Conservation (phyloP, 2,797 vertebrate genomes). For the Lagocephalus sceleratus region DNA sequence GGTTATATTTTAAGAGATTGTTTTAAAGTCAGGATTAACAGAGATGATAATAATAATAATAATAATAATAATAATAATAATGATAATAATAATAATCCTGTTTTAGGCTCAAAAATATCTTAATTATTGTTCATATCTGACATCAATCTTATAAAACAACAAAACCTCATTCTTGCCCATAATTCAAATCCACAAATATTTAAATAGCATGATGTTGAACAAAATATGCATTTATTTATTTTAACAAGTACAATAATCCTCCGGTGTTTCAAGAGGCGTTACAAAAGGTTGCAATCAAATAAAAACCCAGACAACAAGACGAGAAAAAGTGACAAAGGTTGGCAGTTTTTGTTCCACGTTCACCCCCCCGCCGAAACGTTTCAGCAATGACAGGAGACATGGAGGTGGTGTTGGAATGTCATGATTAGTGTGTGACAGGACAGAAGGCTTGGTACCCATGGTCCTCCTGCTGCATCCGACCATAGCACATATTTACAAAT, state of each 20-base stretch:
- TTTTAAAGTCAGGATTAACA: too few relatives aligned
- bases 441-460: constrained; percentile 16
- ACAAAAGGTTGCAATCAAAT: constrained; percentile 46
- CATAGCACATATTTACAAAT: constrained; percentile 14
- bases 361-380: constrained; percentile 21
- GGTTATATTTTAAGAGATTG: too few relatives aligned
- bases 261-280: constrained; percentile 32
- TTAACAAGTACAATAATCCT: constrained; percentile 51
- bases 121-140: too few relatives aligned
- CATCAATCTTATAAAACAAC: too few relatives aligned
- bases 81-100: too few relatives aligned
- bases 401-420: constrained; percentile 59
- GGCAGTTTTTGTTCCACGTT: constrained; percentile 24
- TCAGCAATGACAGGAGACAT: constrained; percentile 21
- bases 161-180: too few relatives aligned
- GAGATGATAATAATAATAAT: too few relatives aligned
- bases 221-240: constrained; percentile 75
- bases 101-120: too few relatives aligned
- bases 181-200: constrained; percentile 5
- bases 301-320: constrained; percentile 7
- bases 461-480: constrained; percentile 43
- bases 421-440: constrained; percentile 27
- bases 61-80: too few relatives aligned
- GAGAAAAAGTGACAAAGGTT: constrained; percentile 20
- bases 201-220: constrained; percentile 35